phyloP scores from a whole-genome alignment of 2,113 vertebrate species.

The Sciurus niger region DNA sequence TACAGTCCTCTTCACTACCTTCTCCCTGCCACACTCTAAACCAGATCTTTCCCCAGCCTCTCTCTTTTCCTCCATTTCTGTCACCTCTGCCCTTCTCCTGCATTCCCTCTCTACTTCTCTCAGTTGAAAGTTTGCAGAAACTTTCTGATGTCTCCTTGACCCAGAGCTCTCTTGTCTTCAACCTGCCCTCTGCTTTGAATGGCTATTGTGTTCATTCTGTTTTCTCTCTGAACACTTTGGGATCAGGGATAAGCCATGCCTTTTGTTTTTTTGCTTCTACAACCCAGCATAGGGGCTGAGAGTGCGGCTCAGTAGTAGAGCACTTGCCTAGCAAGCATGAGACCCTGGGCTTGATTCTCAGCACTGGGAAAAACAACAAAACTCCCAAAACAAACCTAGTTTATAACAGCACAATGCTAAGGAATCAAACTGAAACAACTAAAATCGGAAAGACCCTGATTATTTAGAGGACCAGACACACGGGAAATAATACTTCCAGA shows the following conservation, averaged over 20 bases:
- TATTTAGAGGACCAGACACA: background rate
- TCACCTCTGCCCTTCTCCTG: too few relatives aligned
- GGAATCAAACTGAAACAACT: background rate
- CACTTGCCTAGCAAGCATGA: background rate
- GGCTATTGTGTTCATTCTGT: background rate
- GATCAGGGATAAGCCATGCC: background rate
- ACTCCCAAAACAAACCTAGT: background rate
- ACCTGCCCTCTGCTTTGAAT: background rate
- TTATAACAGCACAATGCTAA: too few relatives aligned
- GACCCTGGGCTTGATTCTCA: background rate
- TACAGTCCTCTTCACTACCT: fast-evolving
- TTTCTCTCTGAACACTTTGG: background rate
- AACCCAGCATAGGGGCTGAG: background rate
- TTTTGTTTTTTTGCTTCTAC: background rate
- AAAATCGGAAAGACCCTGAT: background rate
- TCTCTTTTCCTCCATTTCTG: background rate
- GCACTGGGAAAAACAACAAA: background rate
- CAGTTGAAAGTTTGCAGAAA: background rate
- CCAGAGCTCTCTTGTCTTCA: background rate
- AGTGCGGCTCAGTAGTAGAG: background rate
- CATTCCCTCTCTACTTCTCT: fast-evolving
- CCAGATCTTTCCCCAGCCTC: background rate
- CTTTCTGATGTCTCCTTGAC: background rate
- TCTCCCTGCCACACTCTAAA: too few relatives aligned
- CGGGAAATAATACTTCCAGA: background rate